These are phyloP conservation scores for Pipa parva DNA, from an alignment of 2,113 vertebrate species.

Conservation along the genomic window DNA sequence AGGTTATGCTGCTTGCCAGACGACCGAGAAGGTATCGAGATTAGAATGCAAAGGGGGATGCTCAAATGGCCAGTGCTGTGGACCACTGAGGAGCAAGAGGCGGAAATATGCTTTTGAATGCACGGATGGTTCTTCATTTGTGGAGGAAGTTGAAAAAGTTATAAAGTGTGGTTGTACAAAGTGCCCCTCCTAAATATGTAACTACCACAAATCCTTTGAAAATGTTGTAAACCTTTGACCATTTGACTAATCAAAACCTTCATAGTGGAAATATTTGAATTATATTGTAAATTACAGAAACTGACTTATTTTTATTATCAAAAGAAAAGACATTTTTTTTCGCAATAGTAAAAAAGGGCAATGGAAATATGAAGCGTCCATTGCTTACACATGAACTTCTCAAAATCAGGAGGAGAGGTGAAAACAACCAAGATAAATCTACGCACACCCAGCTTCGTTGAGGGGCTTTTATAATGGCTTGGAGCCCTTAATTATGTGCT, in stretches of 20 bases:
- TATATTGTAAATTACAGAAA: constrained; percentile 99
- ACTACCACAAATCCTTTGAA: constrained; percentile 50
- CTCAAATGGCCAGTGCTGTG: constrained; percentile 79
- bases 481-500: constrained; percentile 51
- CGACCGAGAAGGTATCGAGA: constrained; percentile 95
- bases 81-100: constrained; percentile 87
- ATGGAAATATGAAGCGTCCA: constrained; percentile 37
- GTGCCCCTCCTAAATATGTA: constrained; percentile 75
- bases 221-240: constrained; percentile 64
- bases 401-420: constrained; percentile 51
- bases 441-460: constrained; percentile 44
- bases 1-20: constrained; percentile 96
- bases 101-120: constrained; percentile 98
- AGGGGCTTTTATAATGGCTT: constrained; percentile 45
- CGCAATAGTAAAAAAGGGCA: constrained; percentile 59
- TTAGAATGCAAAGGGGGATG: constrained; percentile 90
- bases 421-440: constrained; percentile 48
- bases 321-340: constrained; percentile 83
- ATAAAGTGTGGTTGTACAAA: constrained; percentile 92
- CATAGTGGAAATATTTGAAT: constrained; percentile 94
- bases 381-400: constrained; percentile 64
- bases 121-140: constrained; percentile 93
- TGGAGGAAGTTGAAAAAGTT: constrained; percentile 95
- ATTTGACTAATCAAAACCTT: constrained; percentile 86
- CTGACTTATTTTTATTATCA: constrained; percentile 98